Base-by-base conservation (phyloP, 92 coral and sea anemone genomes). In the Umimayanthus chanpuru region DNA sequence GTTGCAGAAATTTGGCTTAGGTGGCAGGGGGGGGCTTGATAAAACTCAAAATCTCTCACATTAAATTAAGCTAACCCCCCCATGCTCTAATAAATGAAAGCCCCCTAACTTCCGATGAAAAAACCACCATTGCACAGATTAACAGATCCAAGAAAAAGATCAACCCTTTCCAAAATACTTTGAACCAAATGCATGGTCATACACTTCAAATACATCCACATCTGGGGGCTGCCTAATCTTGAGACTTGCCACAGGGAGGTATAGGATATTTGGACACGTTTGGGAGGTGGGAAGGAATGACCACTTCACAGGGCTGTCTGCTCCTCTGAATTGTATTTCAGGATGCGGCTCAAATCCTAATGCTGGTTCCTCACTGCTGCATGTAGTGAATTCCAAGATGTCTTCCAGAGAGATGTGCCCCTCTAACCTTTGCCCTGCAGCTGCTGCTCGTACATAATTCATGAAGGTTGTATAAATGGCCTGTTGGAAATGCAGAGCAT, bases 231-330 rank as follows among this genome's bases (percentile, higher is more conserved):
- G 39, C 67, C 26, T 10, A 25, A 79, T 68, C 82, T 79, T 68
- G 73, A 53, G 12, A 55, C 75, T 73, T 25, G 81, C 68, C 66
- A 70, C 79, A 25, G 89, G 89, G 72, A 75, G 26, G 73, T 26
- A 86, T 10, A 86, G 58, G 73, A 80, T 47, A 76, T 86, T 86
- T 50, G 89, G 56, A 86, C 82, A 86, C 29, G 89, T 86, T 32
- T 86, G 79, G 68, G 89, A 66, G 64, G 82, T 86, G 68, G 89
- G 89, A 73, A 86, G 50, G 73, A 67, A 86, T 73, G 89, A 86
- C 81, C 89, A 86, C 61, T 76, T 70, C 67, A 50, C 18, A 79
- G 82, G 68, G 67, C 82, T 79, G 68, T 47, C 43, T 28, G 82
- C 40, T 67, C 18, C 12, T 77, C 76, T 77, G 79, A 85, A 73